A percentile compares a stretch with the other conserved stretches of the same genome.
Conservation (phyloP, 2,113 vertebrate genomes). For the Vanacampus margaritifer region DNA sequence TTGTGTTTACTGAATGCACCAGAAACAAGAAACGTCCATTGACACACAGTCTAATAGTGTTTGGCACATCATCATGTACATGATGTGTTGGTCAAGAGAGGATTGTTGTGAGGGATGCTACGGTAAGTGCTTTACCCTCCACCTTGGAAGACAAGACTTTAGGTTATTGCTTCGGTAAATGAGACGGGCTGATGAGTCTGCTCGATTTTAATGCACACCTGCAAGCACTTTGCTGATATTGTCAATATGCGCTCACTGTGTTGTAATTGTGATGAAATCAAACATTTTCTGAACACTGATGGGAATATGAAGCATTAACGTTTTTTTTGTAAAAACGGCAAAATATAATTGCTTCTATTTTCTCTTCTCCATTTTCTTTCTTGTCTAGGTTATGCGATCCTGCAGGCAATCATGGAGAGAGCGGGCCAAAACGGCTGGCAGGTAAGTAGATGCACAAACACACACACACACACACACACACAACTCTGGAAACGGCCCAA, state of each 20-base stretch:
- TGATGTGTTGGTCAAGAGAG: background rate
- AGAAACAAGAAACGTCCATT: background rate
- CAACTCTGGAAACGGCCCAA: conserved; percentile 24
- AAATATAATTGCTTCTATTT: conserved; percentile 27
- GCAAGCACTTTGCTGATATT: conserved; percentile 7
- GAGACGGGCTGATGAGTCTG: conserved; percentile 3
- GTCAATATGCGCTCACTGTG: background rate
- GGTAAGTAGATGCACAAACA: conserved; percentile 76
- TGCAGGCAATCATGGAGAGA: conserved; percentile 99
- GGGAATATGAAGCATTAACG: background rate
- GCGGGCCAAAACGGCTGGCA: conserved; percentile 98
- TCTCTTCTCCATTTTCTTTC: conserved; percentile 33
- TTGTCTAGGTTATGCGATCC: conserved; percentile 91
- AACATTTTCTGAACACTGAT: conserved; percentile 1
- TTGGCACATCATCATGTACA: conserved; percentile 4
- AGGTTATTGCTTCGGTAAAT: conserved; percentile 17
- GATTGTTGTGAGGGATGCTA: background rate
- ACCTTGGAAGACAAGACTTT: conserved; percentile 6
- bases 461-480: conserved; percentile 9
- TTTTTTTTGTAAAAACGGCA: conserved; percentile 6
- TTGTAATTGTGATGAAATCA: conserved; percentile 5
- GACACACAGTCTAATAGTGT: conserved; percentile 8
- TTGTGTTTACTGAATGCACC: background rate
- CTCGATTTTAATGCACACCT: conserved; percentile 1
- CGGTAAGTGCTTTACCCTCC: background rate